Base-by-base conservation (phyloP, 2,888 invertebrate genomes). In the Hemistola chrysoprasaria region DNA sequence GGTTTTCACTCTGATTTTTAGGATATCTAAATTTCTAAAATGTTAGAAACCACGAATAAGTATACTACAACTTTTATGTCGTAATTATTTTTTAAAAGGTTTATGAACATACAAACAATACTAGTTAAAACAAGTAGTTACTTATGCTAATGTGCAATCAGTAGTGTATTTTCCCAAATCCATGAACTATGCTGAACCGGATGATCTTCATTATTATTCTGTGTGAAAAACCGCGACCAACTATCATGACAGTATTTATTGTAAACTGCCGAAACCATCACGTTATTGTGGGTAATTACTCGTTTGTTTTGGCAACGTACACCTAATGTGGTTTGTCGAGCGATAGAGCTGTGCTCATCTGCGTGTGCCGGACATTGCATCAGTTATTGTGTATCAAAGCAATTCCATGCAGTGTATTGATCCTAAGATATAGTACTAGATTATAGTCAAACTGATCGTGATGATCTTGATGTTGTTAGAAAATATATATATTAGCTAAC, bases 181-280 rank as follows among this genome's bases (percentile, higher is more conserved):
- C 23, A 9, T 16, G 46, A 39, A 46, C 37, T 40, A 50, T 46
- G 29, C 11, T 27, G 23, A 28, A 30, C 31, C 37, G 44, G 41
- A 42, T 54, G 20, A 50, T 39, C 42, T 45, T 49, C 53, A 53
- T 55, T 49, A 50, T 21, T 53, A 53, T 50, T 50, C 55, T 32
- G 50, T 50, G 45, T 47, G 39, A 55, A 50, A 52, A 53, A 50
- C 55, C 53, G 26, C 48, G 40, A 30, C 38, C 40, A 37, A 16
- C 16, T 16, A 16, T 9, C 28, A 16, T 5, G 22, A 22, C 20
- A 22, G 8, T 29, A 36, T 28, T 31, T 27, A 32, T 3, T 30
- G 16, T 30, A 11, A 31, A 27, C 36, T 24, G 32, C n/a, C 25
- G 30, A 31, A 31, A 40, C 30, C 26, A 22, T 11, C 11, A 32